Evolutionary conservation across 2,888 invertebrate species (phyloP).

Genomic region (Poecilus cupreus): DNA sequence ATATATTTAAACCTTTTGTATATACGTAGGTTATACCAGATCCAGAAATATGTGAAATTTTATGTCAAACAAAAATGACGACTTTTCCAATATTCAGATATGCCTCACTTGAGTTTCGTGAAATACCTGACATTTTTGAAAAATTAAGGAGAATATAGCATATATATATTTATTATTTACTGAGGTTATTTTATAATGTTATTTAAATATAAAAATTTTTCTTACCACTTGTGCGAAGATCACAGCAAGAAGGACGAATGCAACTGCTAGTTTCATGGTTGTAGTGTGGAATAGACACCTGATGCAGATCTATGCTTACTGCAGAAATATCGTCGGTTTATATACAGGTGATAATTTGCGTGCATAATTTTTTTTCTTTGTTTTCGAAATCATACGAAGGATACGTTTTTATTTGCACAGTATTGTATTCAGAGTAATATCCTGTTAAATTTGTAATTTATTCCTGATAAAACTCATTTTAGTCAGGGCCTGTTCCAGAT

Average conservation of each 20-base stretch:
- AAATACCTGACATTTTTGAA: no score
- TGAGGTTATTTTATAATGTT: background rate
- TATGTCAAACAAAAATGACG: no score
- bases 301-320: background rate
- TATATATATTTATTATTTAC: background rate
- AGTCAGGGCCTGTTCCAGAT: background rate
- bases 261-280: slow-evolving; percentile 39
- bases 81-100: no score
- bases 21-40: no score
- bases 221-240: slow-evolving; percentile 35
- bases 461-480: background rate
- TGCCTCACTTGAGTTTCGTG: no score
- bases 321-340: background rate
- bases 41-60: no score
- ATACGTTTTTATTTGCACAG: background rate
- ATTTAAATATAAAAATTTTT: background rate
- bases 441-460: background rate
- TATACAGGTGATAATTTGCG: slow-evolving; percentile 2
- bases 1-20: no score
- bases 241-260: slow-evolving; percentile 17
- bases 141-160: background rate
- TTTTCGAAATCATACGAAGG: slow-evolving; percentile 13
- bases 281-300: background rate
- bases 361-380: background rate
- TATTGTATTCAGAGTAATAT: slow-evolving; percentile 16